These are phyloP conservation scores for Schizopygopsis malacanthus DNA, from an alignment of 2,797 vertebrate genomes.

Conservation along the genomic window DNA sequence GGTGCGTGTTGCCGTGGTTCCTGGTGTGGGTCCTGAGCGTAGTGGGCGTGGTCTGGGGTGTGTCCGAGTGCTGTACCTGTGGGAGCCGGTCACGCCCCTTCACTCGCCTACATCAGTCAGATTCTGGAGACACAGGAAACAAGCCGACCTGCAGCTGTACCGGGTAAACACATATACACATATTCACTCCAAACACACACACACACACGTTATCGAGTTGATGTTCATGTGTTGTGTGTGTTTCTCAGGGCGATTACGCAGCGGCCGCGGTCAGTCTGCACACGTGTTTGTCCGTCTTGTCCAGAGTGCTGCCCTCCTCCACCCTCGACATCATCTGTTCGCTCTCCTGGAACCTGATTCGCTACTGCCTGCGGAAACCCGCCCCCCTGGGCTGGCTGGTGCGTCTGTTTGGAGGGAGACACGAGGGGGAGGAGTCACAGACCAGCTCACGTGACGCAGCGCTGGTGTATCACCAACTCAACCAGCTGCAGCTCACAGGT, in stretches of 20 bases:
- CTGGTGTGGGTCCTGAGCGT: constrained; percentile 94
- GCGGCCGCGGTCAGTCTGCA: constrained; percentile 89
- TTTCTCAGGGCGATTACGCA: constrained; percentile 85
- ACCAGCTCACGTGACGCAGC: constrained; percentile 91
- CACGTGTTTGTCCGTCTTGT: constrained; percentile 88
- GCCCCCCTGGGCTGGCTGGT: constrained; percentile 92
- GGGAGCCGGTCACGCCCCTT: constrained; percentile 92
- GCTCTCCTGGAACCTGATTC: constrained; percentile 95
- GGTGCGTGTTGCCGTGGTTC: constrained; percentile 94
- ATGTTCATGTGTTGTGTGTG: neutral
- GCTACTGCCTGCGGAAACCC: constrained; percentile 91
- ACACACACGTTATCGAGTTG: neutral
- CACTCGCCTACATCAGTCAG: constrained; percentile 93
- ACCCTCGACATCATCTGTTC: constrained; percentile 90
- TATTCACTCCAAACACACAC: neutral
- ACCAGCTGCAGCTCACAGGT: constrained; percentile 93
- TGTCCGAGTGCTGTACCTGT: constrained; percentile 91
- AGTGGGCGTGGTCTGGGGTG: constrained; percentile 92
- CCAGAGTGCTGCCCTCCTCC: constrained; percentile 88
- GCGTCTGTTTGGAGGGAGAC: constrained; percentile 87
- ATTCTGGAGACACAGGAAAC: constrained; percentile 97
- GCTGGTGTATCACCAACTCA: constrained; percentile 91
- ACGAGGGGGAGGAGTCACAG: constrained; percentile 91
- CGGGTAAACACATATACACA: constrained; percentile 73
- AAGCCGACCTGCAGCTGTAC: constrained; percentile 91